phyloP scores from a whole-genome alignment of 2,113 vertebrate genomes.

The Tursiops truncatus region DNA sequence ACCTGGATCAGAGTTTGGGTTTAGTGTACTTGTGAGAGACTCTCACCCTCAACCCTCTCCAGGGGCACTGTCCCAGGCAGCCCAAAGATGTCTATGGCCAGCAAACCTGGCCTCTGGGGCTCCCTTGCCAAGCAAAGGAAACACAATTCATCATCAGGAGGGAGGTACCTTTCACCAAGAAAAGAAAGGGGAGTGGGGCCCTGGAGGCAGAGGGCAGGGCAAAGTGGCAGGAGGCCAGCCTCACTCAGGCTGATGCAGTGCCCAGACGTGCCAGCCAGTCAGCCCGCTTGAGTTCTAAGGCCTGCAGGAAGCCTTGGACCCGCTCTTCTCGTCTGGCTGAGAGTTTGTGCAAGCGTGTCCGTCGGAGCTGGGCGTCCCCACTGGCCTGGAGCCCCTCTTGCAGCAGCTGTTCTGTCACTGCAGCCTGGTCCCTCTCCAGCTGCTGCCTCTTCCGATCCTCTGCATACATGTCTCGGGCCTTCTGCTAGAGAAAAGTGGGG shows the following conservation, averaged over 20 bases:
- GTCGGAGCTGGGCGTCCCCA: slow-evolving; percentile 83
- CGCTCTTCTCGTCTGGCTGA: slow-evolving; percentile 89
- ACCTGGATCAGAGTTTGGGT: background rate
- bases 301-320: slow-evolving; percentile 90
- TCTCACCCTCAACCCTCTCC: background rate
- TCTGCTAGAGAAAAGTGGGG: slow-evolving; percentile 84
- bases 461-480: slow-evolving; percentile 91
- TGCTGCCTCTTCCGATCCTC: slow-evolving; percentile 90
- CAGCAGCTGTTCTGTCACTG: slow-evolving; percentile 89
- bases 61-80: background rate
- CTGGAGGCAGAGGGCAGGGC: slow-evolving; percentile 72
- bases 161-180: slow-evolving; percentile 74
- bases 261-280: slow-evolving; percentile 86
- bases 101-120: slow-evolving; percentile 58
- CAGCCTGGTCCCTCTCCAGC: slow-evolving; percentile 91
- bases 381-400: slow-evolving; percentile 83
- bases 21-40: background rate
- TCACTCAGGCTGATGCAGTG: slow-evolving; percentile 81
- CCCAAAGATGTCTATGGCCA: background rate
- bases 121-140: slow-evolving; percentile 76
- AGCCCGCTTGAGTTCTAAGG: slow-evolving; percentile 91
- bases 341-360: slow-evolving; percentile 88
- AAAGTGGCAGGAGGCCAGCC: slow-evolving; percentile 71
- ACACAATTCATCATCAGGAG: slow-evolving; percentile 71
- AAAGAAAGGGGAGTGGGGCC: slow-evolving; percentile 59